Conservation (phyloP, 2,797 vertebrate species). For the Capromys pilorides region DNA sequence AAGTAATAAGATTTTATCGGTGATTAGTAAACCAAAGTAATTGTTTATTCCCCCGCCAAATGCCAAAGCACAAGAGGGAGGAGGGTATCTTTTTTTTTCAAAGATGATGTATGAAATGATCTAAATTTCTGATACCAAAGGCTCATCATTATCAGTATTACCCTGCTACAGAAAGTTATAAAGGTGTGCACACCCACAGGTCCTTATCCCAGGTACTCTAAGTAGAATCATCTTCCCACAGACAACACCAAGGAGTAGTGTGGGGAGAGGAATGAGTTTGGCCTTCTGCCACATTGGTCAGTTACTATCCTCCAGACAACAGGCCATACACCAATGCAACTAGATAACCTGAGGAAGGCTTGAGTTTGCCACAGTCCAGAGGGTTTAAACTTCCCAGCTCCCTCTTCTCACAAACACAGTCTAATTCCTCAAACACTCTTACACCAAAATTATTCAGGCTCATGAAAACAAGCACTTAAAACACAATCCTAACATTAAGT, state of each 20-base stretch:
- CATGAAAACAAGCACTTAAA: neutral
- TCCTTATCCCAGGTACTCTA: accelerated
- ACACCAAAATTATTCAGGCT: neutral
- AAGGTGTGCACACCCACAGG: neutral
- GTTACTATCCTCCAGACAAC: neutral
- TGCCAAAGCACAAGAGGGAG: neutral
- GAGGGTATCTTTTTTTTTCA: neutral
- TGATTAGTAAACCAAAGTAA: neutral
- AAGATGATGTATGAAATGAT: neutral
- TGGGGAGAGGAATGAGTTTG: neutral
- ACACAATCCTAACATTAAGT: neutral
- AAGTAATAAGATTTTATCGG: neutral
- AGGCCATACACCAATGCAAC: neutral
- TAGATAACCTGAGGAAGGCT: neutral
- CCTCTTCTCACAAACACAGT: neutral
- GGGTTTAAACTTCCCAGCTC: neutral
- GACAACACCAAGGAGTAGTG: neutral
- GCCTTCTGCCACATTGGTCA: neutral
- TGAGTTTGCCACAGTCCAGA: neutral
- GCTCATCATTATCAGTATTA: neutral
- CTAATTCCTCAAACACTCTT: neutral
- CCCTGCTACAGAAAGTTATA: neutral
- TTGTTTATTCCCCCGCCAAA: neutral
- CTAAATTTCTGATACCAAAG: neutral
- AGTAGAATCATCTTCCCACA: neutral